Percentiles rank a stretch among this genome's conserved stretches.
Conservation (phyloP, 1,140 invertebrate species). For the Manduca sexta region DNA sequence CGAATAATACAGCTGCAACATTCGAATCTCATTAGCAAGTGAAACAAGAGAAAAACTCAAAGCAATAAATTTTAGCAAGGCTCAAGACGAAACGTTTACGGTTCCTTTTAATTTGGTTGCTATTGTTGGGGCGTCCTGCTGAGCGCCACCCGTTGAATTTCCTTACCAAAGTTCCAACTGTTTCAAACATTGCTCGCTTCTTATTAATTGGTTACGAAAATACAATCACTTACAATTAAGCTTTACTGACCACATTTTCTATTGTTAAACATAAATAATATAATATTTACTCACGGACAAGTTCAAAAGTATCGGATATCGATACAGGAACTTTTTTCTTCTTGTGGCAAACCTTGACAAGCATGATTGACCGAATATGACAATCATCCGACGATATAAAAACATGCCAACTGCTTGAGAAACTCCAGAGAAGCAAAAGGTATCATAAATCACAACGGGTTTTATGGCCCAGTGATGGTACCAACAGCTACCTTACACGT, state of each 20-base stretch:
- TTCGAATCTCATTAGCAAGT: conserved; percentile 68
- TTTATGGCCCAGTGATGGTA: conserved; percentile 30
- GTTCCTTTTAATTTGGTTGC: conserved; percentile 70
- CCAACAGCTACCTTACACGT: conserved; percentile 35
- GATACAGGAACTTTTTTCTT: too few relatives aligned
- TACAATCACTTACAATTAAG: conserved; percentile 33
- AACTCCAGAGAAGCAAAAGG: conserved; percentile 8
- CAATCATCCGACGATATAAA: too few relatives aligned
- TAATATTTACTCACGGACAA: too few relatives aligned
- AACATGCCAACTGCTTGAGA: neutral
- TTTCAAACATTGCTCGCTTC: conserved; percentile 60
- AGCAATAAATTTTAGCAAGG: conserved; percentile 70
- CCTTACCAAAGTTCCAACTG: conserved; percentile 65
- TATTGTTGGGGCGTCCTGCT: conserved; percentile 64
- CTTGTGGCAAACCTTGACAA: too few relatives aligned
- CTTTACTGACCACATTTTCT: conserved; percentile 13
- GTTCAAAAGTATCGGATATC: too few relatives aligned
- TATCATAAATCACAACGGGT: conserved; percentile 46
- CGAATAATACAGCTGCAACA: conserved; percentile 55
- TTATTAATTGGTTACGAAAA: conserved; percentile 63
- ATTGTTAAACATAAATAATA: too few relatives aligned
- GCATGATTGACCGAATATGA: too few relatives aligned
- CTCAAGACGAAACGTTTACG: conserved; percentile 66
- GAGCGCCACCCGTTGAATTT: conserved; percentile 53
- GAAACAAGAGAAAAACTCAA: conserved; percentile 61